Base-by-base conservation (phyloP, 2,888 invertebrate species). In the Rotaria magnacalcarata region DNA sequence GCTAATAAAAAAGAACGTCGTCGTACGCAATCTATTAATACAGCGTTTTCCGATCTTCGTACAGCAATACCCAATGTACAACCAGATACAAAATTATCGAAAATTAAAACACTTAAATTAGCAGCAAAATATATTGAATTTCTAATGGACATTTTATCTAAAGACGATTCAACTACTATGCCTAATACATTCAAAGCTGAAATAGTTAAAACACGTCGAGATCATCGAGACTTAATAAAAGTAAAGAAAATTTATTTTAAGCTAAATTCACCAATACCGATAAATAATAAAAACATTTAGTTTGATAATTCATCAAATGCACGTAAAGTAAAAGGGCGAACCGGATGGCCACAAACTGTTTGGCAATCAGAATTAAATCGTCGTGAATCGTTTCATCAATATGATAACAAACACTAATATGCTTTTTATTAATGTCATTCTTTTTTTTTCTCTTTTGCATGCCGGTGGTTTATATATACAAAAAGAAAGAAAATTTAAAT, bases 1-100 rank as follows among this genome's bases (percentile, higher is more conserved):
- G 86, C 86, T 10, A 86, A 86, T 60, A 86, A 96, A 92, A 97
- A 97, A 90, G 97, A 97, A 90, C 91, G 97, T 19, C 92, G 96
- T 88, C 92, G 97, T 85, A 97, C 97, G 0, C 95, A 95, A 90
- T 96, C 95, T 88, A 97, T 97, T 88, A 97, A 97, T 91, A 96
- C 95, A 85, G 97, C 97, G 0, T 97, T 97, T 90, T 94, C 96
- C 0, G 95, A 96, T 89, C 92, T 97, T 0, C 92, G 97, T 24
- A 96, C 96, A 88, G 95, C 96, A 91, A 97, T 97, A 89, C 97
- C 97, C 0, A 96, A 97, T 90, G 96, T 97, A 1, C 97, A 97
- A 0, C 94, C 95, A 0, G 97, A 97, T 90, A 97, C 97, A 0
- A 97, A 97, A 91, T 92, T 97, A 52, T 96, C 96, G 24, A 93